Base-by-base conservation (phyloP, 2,888 invertebrate species). In the Parnassius orleans region DNA sequence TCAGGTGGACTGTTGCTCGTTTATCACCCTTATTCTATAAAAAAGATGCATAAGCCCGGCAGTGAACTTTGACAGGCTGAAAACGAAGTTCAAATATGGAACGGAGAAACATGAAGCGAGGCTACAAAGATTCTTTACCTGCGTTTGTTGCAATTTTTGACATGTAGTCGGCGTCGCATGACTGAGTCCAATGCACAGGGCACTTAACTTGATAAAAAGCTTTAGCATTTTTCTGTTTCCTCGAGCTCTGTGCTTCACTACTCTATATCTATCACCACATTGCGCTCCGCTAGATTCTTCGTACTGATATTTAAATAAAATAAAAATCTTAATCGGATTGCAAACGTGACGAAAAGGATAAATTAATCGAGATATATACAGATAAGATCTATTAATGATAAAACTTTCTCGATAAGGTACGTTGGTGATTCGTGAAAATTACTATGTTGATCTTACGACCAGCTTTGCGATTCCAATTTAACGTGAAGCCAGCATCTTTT, bases 61-160 rank as follows among this genome's bases (percentile, higher is more conserved):
- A 3, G 5, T 3, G 24, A 15, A 15, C 24, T 24, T 24, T 24
- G 24, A 3, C 24, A 5, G 24, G 24, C 24, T 24, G 24, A 24
- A 5, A 3, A 5, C 24, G 24, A 24, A 24, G 15, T 1, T 1
- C 15, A 15, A 15, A 1, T 15, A 15, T 1, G 15, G 2, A 15
- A 15, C 15, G 15, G 15, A 15, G 24, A 24, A 24, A 24, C 5
- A 24, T 24, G 24, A 5, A 24, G 5, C 3, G 5, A 24, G 24
- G 5, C 5, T 24, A 24, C 24, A 24, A 52, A 19, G 1, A 24
- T 19, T 14, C 44, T 72, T 80, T 74, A 89, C 90, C 75, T 90
- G 89, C 52, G 89, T 76, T 57, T 85, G 82, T 46, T 83, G 86
- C 48, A 79, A 62, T 53, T 74, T 79, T 15, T 79, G 76, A 57